These are phyloP conservation scores for Pachycephala philippinensis DNA, from an alignment of 2,113 vertebrate genomes.

Conservation along the genomic window DNA sequence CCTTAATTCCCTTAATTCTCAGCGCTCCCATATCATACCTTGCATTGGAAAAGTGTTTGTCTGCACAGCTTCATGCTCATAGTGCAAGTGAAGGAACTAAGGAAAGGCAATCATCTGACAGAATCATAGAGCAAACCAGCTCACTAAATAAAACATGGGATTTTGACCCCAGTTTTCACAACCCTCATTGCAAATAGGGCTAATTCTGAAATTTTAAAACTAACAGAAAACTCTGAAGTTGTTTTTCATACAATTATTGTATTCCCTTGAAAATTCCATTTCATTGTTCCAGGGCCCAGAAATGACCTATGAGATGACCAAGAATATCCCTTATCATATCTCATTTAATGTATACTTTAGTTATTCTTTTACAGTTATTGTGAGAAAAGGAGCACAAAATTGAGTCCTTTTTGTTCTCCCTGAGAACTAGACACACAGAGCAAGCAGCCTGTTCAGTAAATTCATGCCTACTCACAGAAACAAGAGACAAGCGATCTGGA, in stretches of 20 bases:
- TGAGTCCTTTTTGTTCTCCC: neutral
- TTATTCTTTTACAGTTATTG: neutral
- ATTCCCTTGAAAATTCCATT: neutral
- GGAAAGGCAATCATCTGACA: neutral
- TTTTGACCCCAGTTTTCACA: neutral
- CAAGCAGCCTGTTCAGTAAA: neutral
- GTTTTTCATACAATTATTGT: neutral
- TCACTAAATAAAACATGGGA: neutral
- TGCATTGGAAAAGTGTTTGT: neutral
- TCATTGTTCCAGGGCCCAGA: neutral
- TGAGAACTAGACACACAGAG: neutral
- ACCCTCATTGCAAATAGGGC: neutral
- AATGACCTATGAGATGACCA: neutral
- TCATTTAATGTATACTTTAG: neutral
- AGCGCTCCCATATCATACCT: neutral
- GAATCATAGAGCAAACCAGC: neutral
- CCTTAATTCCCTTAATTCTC: neutral
- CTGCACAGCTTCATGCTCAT: neutral
- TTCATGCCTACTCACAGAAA: neutral
- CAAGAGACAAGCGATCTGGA: neutral
- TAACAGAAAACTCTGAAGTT: neutral
- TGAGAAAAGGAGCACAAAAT: neutral
- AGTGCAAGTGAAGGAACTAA: neutral
- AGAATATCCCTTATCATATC: neutral
- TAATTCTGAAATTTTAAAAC: neutral